These are phyloP conservation scores for Kuschelorhynchus macadamiae DNA, from an alignment of 2,888 invertebrate genomes.

Conservation along the genomic window DNA sequence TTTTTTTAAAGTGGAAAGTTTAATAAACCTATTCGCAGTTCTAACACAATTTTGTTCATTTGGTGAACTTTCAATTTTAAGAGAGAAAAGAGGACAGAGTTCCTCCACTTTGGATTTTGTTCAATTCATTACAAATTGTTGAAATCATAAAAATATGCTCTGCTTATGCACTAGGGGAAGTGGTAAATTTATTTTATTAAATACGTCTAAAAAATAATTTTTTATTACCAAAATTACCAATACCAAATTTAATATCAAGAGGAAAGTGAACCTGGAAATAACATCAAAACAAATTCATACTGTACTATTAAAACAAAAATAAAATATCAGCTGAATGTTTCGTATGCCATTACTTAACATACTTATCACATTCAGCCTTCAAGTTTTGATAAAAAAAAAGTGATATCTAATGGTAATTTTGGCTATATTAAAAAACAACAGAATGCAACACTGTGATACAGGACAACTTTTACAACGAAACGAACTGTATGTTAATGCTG, in stretches of 20 bases:
- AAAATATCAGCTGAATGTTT: no score
- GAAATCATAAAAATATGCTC: slow-evolving; percentile 67
- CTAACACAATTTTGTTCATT: slow-evolving; percentile 54
- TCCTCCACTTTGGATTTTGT: slow-evolving; percentile 57
- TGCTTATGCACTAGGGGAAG: slow-evolving; percentile 65
- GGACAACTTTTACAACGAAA: slow-evolving; percentile 29
- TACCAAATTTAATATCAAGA: no score
- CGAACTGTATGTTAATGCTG: slow-evolving; percentile 20
- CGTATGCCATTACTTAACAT: no score
- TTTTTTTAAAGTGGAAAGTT: no score
- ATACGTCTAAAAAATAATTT: slow-evolving; percentile 43
- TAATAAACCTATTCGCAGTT: no score
- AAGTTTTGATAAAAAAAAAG: no score
- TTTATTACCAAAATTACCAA: slow-evolving; percentile 32
- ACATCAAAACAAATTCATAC: no score
- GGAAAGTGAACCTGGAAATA: no score
- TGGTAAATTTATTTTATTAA: slow-evolving; percentile 26
- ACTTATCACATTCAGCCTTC: no score
- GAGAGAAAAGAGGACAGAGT: slow-evolving; percentile 33
- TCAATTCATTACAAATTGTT: slow-evolving; percentile 56
- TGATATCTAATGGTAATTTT: slow-evolving; percentile 28
- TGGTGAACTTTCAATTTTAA: slow-evolving; percentile 54
- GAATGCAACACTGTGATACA: slow-evolving; percentile 23
- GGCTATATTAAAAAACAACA: slow-evolving; percentile 22
- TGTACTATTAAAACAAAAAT: no score